Base-by-base conservation (phyloP, 2,797 vertebrate genomes). In the Siniperca scherzeri region DNA sequence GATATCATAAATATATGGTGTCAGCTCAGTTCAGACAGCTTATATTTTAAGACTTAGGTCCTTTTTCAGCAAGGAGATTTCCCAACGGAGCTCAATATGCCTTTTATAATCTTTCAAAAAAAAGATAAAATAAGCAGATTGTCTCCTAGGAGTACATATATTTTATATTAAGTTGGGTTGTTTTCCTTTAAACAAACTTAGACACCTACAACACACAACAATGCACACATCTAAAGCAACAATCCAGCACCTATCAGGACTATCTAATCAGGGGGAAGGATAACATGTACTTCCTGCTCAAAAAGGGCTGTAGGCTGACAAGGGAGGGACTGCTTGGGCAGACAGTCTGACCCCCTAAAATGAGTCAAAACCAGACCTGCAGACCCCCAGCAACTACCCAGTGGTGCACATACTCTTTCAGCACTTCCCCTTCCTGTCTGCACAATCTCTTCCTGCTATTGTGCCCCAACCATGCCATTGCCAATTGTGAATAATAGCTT, bases 361-460 rank as follows among this genome's bases (percentile, higher is more conserved):
- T 22, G 33, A 79, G 70, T 77, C 52, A 10, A 80, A 72, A 62
- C 65, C 70, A 68, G 71, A 80, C 76, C 68, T 83, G 66, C n/a
- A 50, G 77, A 91, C 80, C 88, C 80, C 86, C 85, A 75, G 73
- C 78, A 78, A 62, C 80, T 67, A 75, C 77, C 80, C 74, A 77
- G 36, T 74, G 67, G 72, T 72, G 78, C 61, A 40, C 78, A 91
- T 30, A 80, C 81, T 82, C 82, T 80, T 65, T 69, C 61, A 3
- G 53, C 55, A 71, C 70, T 87, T 90, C 82, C 84, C 82, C 89
- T 93, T 93, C 92, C 89, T 91, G 90, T 89, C 91, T 86, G 85
- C 75, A 85, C 82, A 89, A 87, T 72, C 93, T 89, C 91, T 96
- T 96, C 95, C 95, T 89, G 85, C 85, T 85, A 96, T 96, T 96